Base-by-base conservation (phyloP, 2,113 vertebrate species). In the Oceanodroma tethys region DNA sequence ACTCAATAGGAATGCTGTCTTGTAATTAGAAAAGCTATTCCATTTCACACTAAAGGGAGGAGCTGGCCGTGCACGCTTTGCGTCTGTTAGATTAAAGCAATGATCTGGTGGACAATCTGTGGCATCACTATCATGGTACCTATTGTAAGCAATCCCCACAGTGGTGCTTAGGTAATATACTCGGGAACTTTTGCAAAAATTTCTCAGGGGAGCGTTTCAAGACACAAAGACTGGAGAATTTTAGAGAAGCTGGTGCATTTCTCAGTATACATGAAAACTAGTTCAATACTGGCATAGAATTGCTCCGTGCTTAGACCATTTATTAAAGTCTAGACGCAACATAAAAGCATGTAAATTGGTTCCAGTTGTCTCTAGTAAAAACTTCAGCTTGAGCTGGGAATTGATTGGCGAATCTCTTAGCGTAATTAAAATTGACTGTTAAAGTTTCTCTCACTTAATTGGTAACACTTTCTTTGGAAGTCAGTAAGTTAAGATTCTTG, bases 291-390 rank as follows among this genome's bases (percentile, higher is more conserved):
- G 98, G 98, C 97, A 98, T 94, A 91, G 91, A 97, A 98, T 93
- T 97, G 97, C 98, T 98, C 98, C 50, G 36, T 97, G 97, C 98
- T 98, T 98, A 98, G 99, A 99, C 98, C 98, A 98, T 99, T 99
- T 99, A 99, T 99, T 99, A 99, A 99, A 99, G 99, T 99, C 99
- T 99, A 99, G 99, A 99, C 99, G 97, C 98, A 99, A 99, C 99
- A 99, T 99, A 98, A 99, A 99, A 99, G 99, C 98, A 99, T 90
- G 81, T 98, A 98, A 99, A 99, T 98, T 99, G 98, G 97, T 98
- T 98, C 98, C 98, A 99, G 98, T 98, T 97, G 97, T 98, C 98
- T 98, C 98, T 98, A 97, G 98, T 98, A 98, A 99, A 98, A 98
- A 97, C 98, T 98, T 98, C 95, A 98, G 92, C 97, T 97, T 58